Base-by-base conservation (phyloP, 1,140 invertebrate species). In the Nylanderia fulva region DNA sequence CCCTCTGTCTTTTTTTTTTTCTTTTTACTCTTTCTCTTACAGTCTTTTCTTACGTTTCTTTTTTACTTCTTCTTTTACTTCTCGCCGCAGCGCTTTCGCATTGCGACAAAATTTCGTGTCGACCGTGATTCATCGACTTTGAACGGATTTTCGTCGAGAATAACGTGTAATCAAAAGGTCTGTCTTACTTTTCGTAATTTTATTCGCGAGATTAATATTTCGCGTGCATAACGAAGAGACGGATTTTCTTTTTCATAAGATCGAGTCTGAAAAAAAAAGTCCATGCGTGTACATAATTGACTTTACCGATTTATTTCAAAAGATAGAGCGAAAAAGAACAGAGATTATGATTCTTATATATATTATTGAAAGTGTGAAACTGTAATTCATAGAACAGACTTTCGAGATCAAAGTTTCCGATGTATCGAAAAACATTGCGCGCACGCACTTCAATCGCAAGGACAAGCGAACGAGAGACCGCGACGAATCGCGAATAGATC, bases 401-500 rank as follows among this genome's bases (percentile, higher is more conserved):
- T 69, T 42, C 4, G 77, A 36, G 77, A 66, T 64, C n/a, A 13
- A 48, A 39, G 18, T 66, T 29, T 36, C 29, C 42, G 61, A 24
- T 27, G 27, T 11, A 42, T 13, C 36, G 33, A 33, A 39, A 11
- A 24, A 27, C 5, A 3, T 61, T 9, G n/a, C n/a, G n/a, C 9
- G 18, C 29, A 21, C 24, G 36, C 21, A 11, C 33, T 39, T 45
- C 24, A 75, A 58, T 87, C n/a, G 68, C 82, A 84, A 87, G 76
- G 84, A 90, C 89, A 69, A 84, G 71, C 45, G 54, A 71, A 83
- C 76, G 72, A n/a, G 80, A 83, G 76, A 77, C 72, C 63, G 75
- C 86, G 88, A 83, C 77, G 84, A 86, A 84, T 63, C 52, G 86
- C 82, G 77, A 48, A 85, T 82, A 86, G 90, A 86, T 91, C 86